Percentiles rank a stretch among this genome's conserved stretches.
Conservation (phyloP, 2,113 vertebrate species). For the Azemiops feae region DNA sequence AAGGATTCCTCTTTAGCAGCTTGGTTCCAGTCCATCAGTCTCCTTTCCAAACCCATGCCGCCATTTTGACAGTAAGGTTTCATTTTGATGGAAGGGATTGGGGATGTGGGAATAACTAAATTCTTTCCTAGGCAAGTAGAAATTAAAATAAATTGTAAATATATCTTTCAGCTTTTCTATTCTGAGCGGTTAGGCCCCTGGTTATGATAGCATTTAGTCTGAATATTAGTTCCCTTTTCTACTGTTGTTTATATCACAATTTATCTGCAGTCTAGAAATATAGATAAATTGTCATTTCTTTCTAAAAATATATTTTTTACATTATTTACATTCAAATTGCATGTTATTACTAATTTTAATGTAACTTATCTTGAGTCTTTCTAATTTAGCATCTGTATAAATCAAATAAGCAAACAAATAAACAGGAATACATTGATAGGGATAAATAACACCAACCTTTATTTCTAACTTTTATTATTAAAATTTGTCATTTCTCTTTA, state of each 20-base stretch:
- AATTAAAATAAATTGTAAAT: neutral
- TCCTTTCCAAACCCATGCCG: neutral
- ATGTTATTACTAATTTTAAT: neutral
- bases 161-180: neutral
- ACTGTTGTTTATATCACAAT: neutral
- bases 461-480: neutral
- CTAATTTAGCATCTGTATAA: neutral
- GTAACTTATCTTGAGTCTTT: neutral
- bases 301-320: neutral
- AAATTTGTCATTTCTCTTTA: neutral
- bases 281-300: neutral
- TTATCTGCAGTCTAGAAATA: neutral
- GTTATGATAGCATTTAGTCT: neutral
- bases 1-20: neutral
- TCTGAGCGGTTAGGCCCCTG: neutral
- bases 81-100: neutral
- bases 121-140: neutral
- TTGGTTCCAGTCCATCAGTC: neutral
- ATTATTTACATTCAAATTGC: neutral
- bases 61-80: constrained; percentile 19
- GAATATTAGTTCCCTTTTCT: neutral
- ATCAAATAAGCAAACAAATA: neutral
- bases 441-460: neutral
- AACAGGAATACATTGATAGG: neutral
- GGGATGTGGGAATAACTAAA: neutral